Percentiles rank a stretch among this genome's conserved stretches.
These are phyloP conservation scores for Gryllus longicercus DNA, from an alignment of 2,888 invertebrate genomes.

Conservation along the genomic window DNA sequence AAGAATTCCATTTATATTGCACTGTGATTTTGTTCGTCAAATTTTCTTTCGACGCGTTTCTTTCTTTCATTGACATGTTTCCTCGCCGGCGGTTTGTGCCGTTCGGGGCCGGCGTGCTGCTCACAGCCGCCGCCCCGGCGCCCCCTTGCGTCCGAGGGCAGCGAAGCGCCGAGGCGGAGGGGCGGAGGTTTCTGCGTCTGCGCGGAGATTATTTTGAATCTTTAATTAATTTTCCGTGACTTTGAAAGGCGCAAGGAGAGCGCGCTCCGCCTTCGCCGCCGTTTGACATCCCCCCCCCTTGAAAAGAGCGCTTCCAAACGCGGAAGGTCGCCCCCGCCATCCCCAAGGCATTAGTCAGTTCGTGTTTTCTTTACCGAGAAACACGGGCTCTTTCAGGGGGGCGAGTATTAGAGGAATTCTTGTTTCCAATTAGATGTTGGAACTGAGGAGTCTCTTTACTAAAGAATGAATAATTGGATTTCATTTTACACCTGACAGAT, in stretches of 20 bases:
- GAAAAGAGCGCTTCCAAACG: constrained; percentile 11
- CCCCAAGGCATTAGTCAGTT: not conserved
- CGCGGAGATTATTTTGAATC: not conserved
- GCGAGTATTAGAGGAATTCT: not conserved
- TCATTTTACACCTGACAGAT: constrained; percentile 1
- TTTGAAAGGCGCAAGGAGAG: not conserved
- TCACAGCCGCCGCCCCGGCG: too few relatives aligned
- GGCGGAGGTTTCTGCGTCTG: not conserved
- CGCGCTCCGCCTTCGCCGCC: not conserved
- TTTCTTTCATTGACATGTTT: too few relatives aligned
- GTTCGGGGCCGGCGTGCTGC: too few relatives aligned
- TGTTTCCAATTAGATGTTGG: constrained; percentile 7
- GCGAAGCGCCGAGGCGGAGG: not conserved
- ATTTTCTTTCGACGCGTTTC: too few relatives aligned
- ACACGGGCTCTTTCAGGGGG: not conserved
- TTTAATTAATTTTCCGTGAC: constrained; percentile 7
- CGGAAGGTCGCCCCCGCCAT: not conserved
- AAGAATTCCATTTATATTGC: too few relatives aligned
- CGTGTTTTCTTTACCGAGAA: not conserved
- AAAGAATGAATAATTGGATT: constrained; percentile 3
- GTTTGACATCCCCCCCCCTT: not conserved
- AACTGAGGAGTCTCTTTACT: not conserved
- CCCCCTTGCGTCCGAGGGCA: too few relatives aligned
- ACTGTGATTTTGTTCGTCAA: too few relatives aligned
- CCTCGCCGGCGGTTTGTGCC: too few relatives aligned